Evolutionary conservation across 2,888 invertebrate species (phyloP).

Genomic region (Strigamia maritima): DNA sequence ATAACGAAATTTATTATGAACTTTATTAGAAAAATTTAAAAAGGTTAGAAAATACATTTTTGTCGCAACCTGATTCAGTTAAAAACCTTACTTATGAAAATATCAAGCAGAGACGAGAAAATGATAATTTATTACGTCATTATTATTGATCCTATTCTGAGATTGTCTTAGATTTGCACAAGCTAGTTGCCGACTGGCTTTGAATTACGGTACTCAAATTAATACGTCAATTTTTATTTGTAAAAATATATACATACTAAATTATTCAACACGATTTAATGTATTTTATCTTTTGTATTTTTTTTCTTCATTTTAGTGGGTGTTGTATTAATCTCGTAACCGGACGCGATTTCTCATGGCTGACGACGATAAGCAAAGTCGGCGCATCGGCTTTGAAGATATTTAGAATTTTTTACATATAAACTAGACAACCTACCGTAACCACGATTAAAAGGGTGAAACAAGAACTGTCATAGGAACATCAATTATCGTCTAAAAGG

Average conservation of each 20-base stretch:
- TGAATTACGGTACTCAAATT: not conserved
- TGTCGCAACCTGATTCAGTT: no score
- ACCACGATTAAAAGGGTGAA: not conserved
- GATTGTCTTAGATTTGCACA: not conserved
- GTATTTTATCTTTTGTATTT: not conserved
- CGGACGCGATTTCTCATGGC: constrained; percentile 19
- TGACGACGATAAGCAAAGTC: constrained; percentile 12
- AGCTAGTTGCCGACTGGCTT: not conserved
- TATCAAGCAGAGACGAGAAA: not conserved
- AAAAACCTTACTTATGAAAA: not conserved
- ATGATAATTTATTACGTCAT: not conserved
- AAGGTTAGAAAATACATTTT: not conserved
- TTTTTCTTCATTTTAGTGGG: not conserved
- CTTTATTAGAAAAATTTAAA: not conserved
- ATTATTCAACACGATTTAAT: not conserved
- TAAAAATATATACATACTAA: not conserved
- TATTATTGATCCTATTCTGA: not conserved
- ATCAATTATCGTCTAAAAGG: not conserved
- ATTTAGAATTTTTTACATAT: constrained; percentile 11
- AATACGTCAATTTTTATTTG: not conserved
- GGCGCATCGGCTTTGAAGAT: constrained; percentile 19
- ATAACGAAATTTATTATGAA: no score
- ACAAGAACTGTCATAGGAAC: not conserved
- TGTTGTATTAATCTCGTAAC: not conserved
- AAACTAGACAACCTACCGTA: not conserved